Evolutionary conservation across 2,113 vertebrate genomes (phyloP).

Genomic region (Centrocercus urophasianus): DNA sequence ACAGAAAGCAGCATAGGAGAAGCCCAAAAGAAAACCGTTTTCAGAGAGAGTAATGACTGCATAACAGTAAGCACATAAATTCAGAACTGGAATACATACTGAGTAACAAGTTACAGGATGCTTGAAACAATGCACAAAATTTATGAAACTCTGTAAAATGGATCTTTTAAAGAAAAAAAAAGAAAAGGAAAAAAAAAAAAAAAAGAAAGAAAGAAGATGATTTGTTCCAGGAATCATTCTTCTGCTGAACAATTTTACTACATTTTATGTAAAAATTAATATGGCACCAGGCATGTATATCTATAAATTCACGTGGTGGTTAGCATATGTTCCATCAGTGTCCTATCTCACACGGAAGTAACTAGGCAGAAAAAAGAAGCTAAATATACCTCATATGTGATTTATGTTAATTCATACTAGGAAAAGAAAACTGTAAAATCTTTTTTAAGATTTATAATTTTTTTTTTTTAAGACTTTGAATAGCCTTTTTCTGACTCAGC

Average conservation of each 20-base stretch:
- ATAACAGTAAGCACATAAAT: not conserved
- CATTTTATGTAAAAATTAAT: not conserved
- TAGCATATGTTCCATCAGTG: not conserved
- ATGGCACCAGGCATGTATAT: not conserved
- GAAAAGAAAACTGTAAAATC: not conserved
- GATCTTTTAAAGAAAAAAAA: not conserved
- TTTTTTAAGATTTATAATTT: not conserved
- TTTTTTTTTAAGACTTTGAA: not conserved
- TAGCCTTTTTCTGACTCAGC: not conserved
- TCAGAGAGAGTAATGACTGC: not conserved
- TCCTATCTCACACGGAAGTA: constrained; percentile 1
- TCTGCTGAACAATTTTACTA: constrained; percentile 39
- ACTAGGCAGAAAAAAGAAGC: not conserved
- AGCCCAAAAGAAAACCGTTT: not conserved
- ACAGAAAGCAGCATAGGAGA: not conserved
- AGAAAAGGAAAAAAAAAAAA: not conserved
- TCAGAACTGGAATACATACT: not conserved
- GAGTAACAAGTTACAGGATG: not conserved
- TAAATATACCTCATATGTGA: not conserved
- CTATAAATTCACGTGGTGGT: not conserved
- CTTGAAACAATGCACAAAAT: not conserved
- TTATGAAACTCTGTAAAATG: not conserved
- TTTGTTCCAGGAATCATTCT: constrained; percentile 41
- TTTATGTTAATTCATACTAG: not conserved
- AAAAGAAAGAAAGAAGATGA: not conserved